phyloP scores from a whole-genome alignment of 2,888 invertebrate genomes.

The Drosophila sordidapex region DNA sequence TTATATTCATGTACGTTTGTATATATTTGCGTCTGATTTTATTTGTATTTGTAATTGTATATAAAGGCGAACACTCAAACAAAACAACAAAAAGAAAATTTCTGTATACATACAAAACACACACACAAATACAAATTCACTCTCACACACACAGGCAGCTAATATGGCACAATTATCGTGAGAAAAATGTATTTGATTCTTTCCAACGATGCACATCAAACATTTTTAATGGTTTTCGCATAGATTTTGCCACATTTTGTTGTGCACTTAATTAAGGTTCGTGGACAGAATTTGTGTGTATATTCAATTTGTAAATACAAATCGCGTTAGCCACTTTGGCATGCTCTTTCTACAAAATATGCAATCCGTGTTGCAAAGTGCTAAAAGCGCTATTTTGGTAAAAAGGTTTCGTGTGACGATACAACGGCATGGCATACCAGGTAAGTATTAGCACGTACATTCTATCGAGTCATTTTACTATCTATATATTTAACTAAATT shows the following conservation, averaged over 20 bases:
- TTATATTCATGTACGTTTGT: not conserved
- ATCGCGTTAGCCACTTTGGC: constrained; percentile 49
- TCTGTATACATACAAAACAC: constrained; percentile 58
- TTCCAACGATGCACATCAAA: not conserved
- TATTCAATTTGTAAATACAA: constrained; percentile 34
- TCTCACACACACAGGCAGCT: constrained; percentile 7
- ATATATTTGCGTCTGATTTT: not conserved
- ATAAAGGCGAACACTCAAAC: constrained; percentile 44
- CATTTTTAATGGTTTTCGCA: not conserved
- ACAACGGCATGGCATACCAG: constrained; percentile 7
- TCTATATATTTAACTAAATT: not conserved
- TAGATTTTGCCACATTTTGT: not conserved
- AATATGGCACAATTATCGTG: constrained; percentile 32
- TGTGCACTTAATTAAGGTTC: not conserved
- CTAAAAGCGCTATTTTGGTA: constrained; percentile 23
- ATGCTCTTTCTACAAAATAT: constrained; percentile 37
- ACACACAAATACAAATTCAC: constrained; percentile 8
- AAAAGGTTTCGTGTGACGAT: not conserved
- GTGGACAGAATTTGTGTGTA: not conserved
- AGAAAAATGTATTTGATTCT: constrained; percentile 16
- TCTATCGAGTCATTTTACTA: not conserved
- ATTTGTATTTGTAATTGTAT: constrained; percentile 20
- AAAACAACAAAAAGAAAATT: constrained; percentile 53
- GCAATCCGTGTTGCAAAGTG: constrained; percentile 32
- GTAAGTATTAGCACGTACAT: not conserved